Evolutionary conservation across 2,797 vertebrate species (phyloP), one percentile per base, ranked within the genome.

Genomic region (Sphenodon punctatus): DNA sequence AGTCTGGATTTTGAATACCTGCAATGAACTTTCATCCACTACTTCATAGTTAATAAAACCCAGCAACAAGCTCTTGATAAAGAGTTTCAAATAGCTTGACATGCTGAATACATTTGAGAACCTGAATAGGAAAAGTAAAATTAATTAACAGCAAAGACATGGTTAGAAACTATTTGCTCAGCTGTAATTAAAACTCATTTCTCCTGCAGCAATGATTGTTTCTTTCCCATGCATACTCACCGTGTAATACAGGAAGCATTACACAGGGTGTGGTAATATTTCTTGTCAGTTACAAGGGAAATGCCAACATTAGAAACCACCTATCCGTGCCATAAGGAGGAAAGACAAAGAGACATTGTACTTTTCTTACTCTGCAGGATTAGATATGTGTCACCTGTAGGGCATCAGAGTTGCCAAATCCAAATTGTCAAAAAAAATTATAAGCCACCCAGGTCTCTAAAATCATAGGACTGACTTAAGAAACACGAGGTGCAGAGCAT

Each of bases 181-280:
- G 58, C 43, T 88, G 17, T 69, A 66, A 72, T 80, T 77, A 82
- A 74, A 42, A 43, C 39, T 77, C 56, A 43, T 48, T 84, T 87
- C 66, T 84, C 74, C 83, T 76, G 51, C 13, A 88, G 65, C 78
- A 38, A 38, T n/a, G 32, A 34, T 79, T 80, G 72, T 88, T 86
- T 81, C 83, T 89, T 84, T 85, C 76, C 19, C 59, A 19, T n/a
- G 72, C 41, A 67, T 72, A n/a, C 73, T 85, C 78, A 69, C n/a
- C 34, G 23, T 70, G 63, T 64, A 74, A 30, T 60, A 39, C 86
- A 81, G 85, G 88, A 87, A 84, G 84, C 30, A 5, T 72, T 78
- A 82, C 56, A 14, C 42, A 82, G 90, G 90, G 90, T 0, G 75
- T 82, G 88, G 89, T 84, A 86, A 73, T 88, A 49, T 58, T 90